Conservation (phyloP, 2,888 invertebrate genomes). For the Hedychridium roseum region DNA sequence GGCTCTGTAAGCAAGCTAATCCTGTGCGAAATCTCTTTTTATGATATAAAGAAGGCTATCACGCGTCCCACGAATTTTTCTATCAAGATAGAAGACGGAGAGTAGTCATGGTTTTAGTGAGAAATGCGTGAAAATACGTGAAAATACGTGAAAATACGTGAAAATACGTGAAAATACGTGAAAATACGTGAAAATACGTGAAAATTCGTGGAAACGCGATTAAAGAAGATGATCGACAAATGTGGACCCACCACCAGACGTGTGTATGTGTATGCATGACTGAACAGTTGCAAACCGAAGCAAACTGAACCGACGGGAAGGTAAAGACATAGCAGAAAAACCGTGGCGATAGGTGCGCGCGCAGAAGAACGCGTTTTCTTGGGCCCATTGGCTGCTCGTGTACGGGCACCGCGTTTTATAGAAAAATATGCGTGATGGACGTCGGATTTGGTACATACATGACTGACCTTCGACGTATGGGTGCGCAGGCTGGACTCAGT, state of each 20-base stretch:
- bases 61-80: too few relatives aligned
- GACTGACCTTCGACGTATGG: conserved; percentile 96
- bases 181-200: too few relatives aligned
- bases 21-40: too few relatives aligned
- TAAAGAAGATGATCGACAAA: too few relatives aligned
- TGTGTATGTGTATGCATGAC: background rate
- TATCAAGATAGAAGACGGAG: too few relatives aligned
- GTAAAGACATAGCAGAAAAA: conserved; percentile 9
- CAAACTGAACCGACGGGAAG: conserved; percentile 7
- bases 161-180: too few relatives aligned
- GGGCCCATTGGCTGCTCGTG: conserved; percentile 25
- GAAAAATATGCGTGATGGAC: conserved; percentile 52
- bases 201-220: too few relatives aligned
- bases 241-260: background rate
- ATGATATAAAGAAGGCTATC: too few relatives aligned
- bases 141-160: too few relatives aligned
- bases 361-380: background rate
- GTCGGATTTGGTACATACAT: conserved; percentile 69
- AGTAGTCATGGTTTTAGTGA: too few relatives aligned
- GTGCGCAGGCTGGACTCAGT: conserved; percentile 95
- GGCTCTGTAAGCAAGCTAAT: too few relatives aligned
- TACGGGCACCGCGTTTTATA: conserved; percentile 38
- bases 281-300: conserved; percentile 24
- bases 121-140: too few relatives aligned
- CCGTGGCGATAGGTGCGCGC: background rate